Percentiles rank a stretch among this genome's conserved stretches.
phyloP scores from a whole-genome alignment of 1,140 invertebrate species.

The Hormaphis cornu region DNA sequence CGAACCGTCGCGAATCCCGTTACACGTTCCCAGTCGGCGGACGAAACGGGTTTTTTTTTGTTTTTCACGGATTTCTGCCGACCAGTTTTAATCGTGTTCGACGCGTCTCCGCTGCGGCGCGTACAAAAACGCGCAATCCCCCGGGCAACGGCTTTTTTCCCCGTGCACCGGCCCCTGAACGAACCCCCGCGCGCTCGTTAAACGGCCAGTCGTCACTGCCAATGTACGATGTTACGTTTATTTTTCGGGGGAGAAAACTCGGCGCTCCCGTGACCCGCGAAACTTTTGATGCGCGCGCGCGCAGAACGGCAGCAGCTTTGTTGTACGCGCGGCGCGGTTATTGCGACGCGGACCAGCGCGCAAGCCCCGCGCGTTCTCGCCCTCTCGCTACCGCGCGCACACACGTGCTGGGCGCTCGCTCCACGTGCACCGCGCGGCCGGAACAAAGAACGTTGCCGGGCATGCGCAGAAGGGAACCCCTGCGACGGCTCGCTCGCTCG shows the following conservation, averaged over 20 bases:
- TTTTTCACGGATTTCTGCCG: no score
- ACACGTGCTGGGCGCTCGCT: constrained; percentile 19
- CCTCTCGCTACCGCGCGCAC: neutral
- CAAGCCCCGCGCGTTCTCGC: constrained; percentile 10
- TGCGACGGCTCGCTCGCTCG: neutral
- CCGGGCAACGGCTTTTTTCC: no score
- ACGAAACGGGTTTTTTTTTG: no score
- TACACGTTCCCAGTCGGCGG: neutral
- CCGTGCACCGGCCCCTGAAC: no score
- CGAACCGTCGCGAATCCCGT: neutral
- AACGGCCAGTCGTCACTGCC: no score
- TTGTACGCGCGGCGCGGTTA: neutral
- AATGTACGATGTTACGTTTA: no score
- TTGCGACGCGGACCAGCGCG: constrained; percentile 23
- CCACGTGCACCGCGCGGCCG: constrained; percentile 3
- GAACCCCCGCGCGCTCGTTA: no score
- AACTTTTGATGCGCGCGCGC: neutral
- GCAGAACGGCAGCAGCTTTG: neutral
- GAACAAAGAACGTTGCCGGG: constrained; percentile 29
- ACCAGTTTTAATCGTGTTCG: no score
- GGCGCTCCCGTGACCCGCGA: neutral
- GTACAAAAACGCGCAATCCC: no score
- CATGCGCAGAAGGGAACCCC: constrained; percentile 11
- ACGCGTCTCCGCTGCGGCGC: no score
- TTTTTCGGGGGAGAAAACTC: no score